Evolutionary conservation across 2,113 vertebrate genomes (phyloP).

Genomic region (Salminus brasiliensis): DNA sequence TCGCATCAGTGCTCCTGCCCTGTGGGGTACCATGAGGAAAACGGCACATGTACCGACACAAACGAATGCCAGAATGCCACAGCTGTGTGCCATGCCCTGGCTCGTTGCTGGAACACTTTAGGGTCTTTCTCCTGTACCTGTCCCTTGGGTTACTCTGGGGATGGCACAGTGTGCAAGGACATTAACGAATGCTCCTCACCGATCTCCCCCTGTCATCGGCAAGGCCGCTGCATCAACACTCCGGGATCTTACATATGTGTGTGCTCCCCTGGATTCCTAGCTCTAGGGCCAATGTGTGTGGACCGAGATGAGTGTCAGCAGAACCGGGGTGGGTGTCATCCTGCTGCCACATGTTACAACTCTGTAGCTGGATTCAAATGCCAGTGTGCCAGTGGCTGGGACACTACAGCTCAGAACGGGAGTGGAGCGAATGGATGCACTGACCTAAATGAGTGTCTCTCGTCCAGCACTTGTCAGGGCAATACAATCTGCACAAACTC

Average conservation of each 20-base stretch:
- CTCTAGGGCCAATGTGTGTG: constrained; percentile 67
- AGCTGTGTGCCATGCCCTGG: constrained; percentile 66
- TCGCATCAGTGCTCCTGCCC: constrained; percentile 71
- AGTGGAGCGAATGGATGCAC: constrained; percentile 65
- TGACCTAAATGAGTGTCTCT: constrained; percentile 75
- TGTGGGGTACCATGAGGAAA: constrained; percentile 67
- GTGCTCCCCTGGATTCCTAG: constrained; percentile 70
- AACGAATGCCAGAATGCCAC: constrained; percentile 71
- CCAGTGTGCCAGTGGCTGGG: constrained; percentile 71
- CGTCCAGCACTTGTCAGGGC: constrained; percentile 60
- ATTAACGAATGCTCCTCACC: constrained; percentile 73
- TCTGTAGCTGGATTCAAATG: constrained; percentile 72
- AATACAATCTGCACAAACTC: constrained; percentile 69
- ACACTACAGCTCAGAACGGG: constrained; percentile 53
- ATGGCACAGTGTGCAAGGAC: constrained; percentile 75
- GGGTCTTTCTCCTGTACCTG: constrained; percentile 79
- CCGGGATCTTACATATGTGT: constrained; percentile 77
- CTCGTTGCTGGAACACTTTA: constrained; percentile 73
- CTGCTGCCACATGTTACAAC: constrained; percentile 74
- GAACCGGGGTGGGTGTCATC: constrained; percentile 68
- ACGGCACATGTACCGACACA: constrained; percentile 67
- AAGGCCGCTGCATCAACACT: constrained; percentile 73
- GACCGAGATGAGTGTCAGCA: constrained; percentile 79
- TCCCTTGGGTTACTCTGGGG: constrained; percentile 69
- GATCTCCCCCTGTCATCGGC: constrained; percentile 66